Conservation (phyloP, 1,140 invertebrate genomes). For the Diploscapter pachys region DNA sequence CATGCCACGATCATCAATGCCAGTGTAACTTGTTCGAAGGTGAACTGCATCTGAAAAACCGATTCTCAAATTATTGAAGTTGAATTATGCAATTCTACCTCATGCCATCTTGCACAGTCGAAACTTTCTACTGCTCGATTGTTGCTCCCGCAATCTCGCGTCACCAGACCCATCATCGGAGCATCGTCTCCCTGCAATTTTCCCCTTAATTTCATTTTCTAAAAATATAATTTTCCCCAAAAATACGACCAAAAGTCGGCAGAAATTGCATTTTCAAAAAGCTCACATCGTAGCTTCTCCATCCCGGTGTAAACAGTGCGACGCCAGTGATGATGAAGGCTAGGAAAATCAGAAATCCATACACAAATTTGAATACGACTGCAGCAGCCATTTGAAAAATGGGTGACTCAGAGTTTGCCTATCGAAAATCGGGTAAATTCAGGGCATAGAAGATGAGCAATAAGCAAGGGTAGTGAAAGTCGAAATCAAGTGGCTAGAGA, state of each 20-base stretch:
- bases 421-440: no score
- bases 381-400: no score
- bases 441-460: no score
- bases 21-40: slow-evolving; percentile 9
- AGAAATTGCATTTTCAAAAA: background rate
- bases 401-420: no score
- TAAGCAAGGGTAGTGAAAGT: no score
- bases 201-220: background rate
- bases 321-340: background rate
- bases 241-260: no score
- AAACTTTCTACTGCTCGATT: background rate
- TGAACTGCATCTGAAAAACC: background rate
- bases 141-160: background rate
- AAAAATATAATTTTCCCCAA: no score
- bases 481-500: no score
- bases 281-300: slow-evolving; percentile 3
- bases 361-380: slow-evolving; percentile 28
- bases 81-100: background rate
- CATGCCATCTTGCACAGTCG: background rate
- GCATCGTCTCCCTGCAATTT: background rate
- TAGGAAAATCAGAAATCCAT: background rate
- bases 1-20: background rate
- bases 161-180: background rate
- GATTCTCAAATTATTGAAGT: background rate
- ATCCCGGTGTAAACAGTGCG: slow-evolving; percentile 1